Evolutionary conservation across 1,140 invertebrate genomes (phyloP).

Genomic region (Limonius californicus): DNA sequence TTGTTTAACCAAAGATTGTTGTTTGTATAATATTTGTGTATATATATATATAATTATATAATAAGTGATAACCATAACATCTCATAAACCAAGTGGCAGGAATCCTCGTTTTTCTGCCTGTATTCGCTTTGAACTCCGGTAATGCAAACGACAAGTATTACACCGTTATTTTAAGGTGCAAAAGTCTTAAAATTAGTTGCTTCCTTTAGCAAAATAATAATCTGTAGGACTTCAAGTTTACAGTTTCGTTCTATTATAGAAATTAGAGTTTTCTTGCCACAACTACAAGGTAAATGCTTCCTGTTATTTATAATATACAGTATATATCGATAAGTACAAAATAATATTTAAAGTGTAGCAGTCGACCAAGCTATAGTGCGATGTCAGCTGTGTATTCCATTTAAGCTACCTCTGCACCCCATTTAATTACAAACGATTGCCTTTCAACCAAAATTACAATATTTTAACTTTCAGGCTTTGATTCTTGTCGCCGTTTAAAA

Average conservation of each 20-base stretch:
- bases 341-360: conserved; percentile 30
- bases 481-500: too few species aligned
- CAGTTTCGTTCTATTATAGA: background rate
- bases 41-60: conserved; percentile 27
- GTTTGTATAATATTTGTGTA: conserved; percentile 44
- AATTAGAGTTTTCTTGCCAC: background rate
- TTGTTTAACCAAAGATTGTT: conserved; percentile 44
- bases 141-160: too few species aligned
- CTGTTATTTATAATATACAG: conserved; percentile 39
- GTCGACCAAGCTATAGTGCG: conserved; percentile 34
- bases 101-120: conserved; percentile 12
- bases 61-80: conserved; percentile 23
- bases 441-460: conserved; percentile 4
- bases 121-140: too few species aligned
- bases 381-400: conserved; percentile 38
- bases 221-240: too few species aligned
- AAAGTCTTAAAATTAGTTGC: too few species aligned
- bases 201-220: too few species aligned
- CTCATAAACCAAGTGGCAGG: conserved; percentile 17
- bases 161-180: too few species aligned
- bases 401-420: conserved; percentile 36
- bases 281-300: conserved; percentile 41
- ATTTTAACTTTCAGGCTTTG: too few species aligned
- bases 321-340: conserved; percentile 44
- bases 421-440: background rate